Conservation (phyloP, 2,113 vertebrate genomes). For the Nesospiza acunhae region DNA sequence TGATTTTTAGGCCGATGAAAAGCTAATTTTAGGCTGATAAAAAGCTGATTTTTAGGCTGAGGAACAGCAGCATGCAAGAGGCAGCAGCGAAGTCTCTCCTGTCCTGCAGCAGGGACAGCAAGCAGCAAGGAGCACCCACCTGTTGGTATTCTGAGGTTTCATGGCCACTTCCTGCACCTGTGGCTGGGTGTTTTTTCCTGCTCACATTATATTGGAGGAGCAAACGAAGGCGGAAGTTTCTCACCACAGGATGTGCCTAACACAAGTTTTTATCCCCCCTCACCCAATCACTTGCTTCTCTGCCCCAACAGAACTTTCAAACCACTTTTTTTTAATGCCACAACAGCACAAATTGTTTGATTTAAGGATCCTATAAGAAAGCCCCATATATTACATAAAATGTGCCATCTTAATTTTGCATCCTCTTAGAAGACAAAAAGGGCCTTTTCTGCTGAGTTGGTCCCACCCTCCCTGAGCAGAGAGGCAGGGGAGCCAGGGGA, state of each 20-base stretch:
- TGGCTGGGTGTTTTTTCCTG: slow-evolving; percentile 35
- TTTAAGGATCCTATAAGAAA: neutral
- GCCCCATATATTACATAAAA: accelerated
- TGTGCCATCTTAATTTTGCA: neutral
- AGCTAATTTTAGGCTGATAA: no score
- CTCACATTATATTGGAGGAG: slow-evolving; percentile 9
- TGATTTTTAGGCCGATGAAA: neutral
- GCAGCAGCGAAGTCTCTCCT: neutral
- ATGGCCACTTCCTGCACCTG: slow-evolving; percentile 13
- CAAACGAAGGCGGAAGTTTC: slow-evolving; percentile 8
- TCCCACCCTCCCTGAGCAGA: neutral
- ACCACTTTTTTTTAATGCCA: neutral
- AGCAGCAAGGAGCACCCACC: slow-evolving; percentile 63
- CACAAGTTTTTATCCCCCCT: neutral
- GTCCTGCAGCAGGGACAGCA: neutral
- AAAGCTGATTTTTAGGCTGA: no score
- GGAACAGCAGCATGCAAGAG: neutral
- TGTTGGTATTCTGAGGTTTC: slow-evolving; percentile 45
- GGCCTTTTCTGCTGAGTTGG: neutral
- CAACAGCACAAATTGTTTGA: neutral
- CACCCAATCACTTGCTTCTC: neutral
- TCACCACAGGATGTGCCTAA: slow-evolving; percentile 17
- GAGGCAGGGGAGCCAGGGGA: neutral
- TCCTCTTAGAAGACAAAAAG: accelerated
- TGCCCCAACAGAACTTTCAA: neutral